These are phyloP conservation scores for Trichogramma dendrolimi DNA, from an alignment of 2,888 invertebrate species.

Conservation along the genomic window DNA sequence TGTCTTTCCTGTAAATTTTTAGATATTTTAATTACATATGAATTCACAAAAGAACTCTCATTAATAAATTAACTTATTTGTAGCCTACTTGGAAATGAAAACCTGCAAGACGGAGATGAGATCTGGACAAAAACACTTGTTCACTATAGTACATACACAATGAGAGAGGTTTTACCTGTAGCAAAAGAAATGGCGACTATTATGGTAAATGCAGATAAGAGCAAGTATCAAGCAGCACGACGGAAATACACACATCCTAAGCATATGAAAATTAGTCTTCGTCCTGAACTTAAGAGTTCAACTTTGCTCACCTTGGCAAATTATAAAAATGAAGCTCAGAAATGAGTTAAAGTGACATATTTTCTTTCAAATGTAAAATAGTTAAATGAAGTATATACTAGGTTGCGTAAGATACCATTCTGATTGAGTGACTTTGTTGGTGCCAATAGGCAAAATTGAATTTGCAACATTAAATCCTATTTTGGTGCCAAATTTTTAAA, in stretches of 20 bases:
- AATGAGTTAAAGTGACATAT: conserved; percentile 10
- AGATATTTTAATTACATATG: not conserved
- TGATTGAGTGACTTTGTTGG: conserved; percentile 24
- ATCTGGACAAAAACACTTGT: conserved; percentile 73
- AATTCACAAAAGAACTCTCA: not conserved
- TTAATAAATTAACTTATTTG: conserved; percentile 10
- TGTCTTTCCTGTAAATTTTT: conserved; percentile 60
- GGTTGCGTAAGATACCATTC: conserved; percentile 17
- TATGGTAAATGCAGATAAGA: conserved; percentile 64
- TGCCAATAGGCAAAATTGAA: not conserved
- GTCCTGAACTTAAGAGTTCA: conserved; percentile 60
- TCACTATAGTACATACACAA: conserved; percentile 72
- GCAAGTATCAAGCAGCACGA: conserved; percentile 67
- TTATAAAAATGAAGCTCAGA: conserved; percentile 18
- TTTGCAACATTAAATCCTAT: no score
- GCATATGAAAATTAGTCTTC: conserved; percentile 63
- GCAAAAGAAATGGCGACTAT: conserved; percentile 67
- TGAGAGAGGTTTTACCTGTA: conserved; percentile 66
- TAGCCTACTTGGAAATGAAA: conserved; percentile 45
- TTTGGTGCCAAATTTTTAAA: no score
- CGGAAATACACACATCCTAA: conserved; percentile 63
- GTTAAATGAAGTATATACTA: conserved; percentile 20
- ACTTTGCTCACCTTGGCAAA: conserved; percentile 35
- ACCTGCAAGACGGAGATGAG: conserved; percentile 47
- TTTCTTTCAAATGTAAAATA: conserved; percentile 17